Evolutionary conservation across 2,888 invertebrate species (phyloP).

Genomic region (Rhopalosiphum nymphaeae): DNA sequence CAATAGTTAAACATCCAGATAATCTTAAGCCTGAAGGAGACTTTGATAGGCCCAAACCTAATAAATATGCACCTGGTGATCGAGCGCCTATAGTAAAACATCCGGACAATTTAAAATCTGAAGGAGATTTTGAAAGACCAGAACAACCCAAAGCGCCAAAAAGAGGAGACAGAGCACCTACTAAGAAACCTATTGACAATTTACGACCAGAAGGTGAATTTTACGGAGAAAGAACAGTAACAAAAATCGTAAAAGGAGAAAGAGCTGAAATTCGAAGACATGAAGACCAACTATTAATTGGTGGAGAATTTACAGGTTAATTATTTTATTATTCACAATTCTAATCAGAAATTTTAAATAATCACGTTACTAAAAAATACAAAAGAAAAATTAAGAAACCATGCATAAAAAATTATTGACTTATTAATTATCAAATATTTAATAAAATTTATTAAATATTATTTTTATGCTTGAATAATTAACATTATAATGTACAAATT

Average conservation of each 20-base stretch:
- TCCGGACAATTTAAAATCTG: conserved; percentile 76
- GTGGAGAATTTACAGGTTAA: conserved; percentile 79
- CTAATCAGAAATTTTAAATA: neutral
- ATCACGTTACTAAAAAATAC: neutral
- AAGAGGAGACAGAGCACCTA: conserved; percentile 71
- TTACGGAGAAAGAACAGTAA: conserved; percentile 65
- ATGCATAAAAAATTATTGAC: neutral
- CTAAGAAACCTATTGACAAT: conserved; percentile 72
- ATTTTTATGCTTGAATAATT: neutral
- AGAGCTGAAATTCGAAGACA: conserved; percentile 77
- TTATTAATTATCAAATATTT: neutral
- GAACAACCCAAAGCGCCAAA: conserved; percentile 67
- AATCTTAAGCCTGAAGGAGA: conserved; percentile 72
- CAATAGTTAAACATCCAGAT: conserved; percentile 72
- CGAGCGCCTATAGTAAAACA: conserved; percentile 73
- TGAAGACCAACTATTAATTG: conserved; percentile 77
- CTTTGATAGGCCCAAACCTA: conserved; percentile 69
- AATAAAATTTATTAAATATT: neutral
- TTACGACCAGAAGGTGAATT: conserved; percentile 75
- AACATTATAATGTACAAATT: neutral
- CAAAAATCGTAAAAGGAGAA: conserved; percentile 75
- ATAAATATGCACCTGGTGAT: conserved; percentile 69
- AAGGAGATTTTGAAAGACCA: conserved; percentile 75
- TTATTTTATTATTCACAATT: conserved; percentile 17
- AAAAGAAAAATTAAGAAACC: neutral